phyloP scores from a whole-genome alignment of 2,113 vertebrate genomes.

The Xenopus tropicalis region UCB_Xtro_10.0 CM004448.2:105552001-105552500 shows the following conservation, averaged over 20 bases:
- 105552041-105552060: no score
- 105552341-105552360: constrained; percentile 17
- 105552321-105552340: constrained; percentile 10
- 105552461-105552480: constrained; percentile 33
- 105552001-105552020: no score
- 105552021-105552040: no score
- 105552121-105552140: no score
- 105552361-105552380: constrained; percentile 18
- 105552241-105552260: not conserved
- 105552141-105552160: no score
- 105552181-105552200: no score
- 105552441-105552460: constrained; percentile 40
- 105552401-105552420: constrained; percentile 7
- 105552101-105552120: no score
- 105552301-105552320: constrained; percentile 9
- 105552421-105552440: constrained; percentile 21
- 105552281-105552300: constrained; percentile 16
- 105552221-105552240: no score
- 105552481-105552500: constrained; percentile 33
- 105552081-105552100: no score
- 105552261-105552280: not conserved
- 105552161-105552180: no score
- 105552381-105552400: not conserved
- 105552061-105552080: no score
- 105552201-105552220: no score